Evolutionary conservation across 2,797 vertebrate species (phyloP).

Genomic region (Malacoraja senta): DNA sequence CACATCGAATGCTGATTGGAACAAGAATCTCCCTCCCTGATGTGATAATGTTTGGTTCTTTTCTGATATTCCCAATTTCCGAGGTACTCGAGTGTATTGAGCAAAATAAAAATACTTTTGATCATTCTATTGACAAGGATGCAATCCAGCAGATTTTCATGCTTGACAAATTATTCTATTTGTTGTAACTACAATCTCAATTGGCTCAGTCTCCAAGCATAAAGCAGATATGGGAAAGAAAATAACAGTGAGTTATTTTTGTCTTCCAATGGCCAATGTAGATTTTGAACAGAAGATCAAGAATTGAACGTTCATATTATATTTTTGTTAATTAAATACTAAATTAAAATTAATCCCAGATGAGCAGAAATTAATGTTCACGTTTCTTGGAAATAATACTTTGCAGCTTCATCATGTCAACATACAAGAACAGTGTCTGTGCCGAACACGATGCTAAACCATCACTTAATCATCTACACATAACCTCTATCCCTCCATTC

Average conservation of each 20-base stretch:
- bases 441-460: too few species aligned
- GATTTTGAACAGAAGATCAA: background rate
- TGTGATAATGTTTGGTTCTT: background rate
- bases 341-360: background rate
- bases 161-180: background rate
- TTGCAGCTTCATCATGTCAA: background rate
- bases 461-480: too few species aligned
- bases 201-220: background rate
- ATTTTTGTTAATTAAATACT: background rate
- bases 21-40: too few species aligned
- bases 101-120: background rate
- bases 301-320: background rate
- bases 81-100: background rate
- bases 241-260: background rate
- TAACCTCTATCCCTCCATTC: too few species aligned
- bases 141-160: background rate
- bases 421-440: too few species aligned
- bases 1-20: background rate
- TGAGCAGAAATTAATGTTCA: background rate
- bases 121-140: background rate
- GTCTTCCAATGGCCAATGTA: background rate
- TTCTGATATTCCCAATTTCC: background rate
- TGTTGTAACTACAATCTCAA: background rate
- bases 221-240: background rate
- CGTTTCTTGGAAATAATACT: background rate